These are phyloP conservation scores for Fistularia tabacaria DNA, from an alignment of 2,797 vertebrate species.

Conservation along the genomic window DNA sequence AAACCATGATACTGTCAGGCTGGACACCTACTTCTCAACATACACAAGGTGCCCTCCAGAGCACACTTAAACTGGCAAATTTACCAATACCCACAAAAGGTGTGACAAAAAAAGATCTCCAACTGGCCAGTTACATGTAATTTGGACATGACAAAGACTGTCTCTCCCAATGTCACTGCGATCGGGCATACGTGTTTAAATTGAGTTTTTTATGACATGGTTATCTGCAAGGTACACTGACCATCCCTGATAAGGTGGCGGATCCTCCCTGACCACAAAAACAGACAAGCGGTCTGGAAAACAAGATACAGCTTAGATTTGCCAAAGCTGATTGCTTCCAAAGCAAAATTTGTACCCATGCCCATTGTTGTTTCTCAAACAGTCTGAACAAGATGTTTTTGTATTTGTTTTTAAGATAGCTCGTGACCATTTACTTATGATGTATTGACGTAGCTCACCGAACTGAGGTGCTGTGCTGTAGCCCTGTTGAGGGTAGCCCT, in stretches of 20 bases:
- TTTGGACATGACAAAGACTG: too few relatives aligned
- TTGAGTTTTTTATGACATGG: background rate
- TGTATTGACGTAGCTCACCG: conserved; percentile 79
- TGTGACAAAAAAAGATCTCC: too few relatives aligned
- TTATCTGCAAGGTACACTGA: conserved; percentile 31
- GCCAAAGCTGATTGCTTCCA: background rate
- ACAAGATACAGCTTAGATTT: conserved; percentile 11
- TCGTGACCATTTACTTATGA: background rate
- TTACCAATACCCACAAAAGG: too few relatives aligned
- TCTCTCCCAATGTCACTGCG: too few relatives aligned
- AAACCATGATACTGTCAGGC: too few relatives aligned
- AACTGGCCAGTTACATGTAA: too few relatives aligned
- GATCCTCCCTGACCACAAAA: conserved; percentile 45
- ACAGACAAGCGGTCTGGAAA: conserved; percentile 22
- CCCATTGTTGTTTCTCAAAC: background rate
- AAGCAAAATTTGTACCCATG: background rate
- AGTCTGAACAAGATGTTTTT: background rate
- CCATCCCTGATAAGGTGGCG: conserved; percentile 42
- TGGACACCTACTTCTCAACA: too few relatives aligned
- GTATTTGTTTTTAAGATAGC: background rate
- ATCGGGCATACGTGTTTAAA: too few relatives aligned
- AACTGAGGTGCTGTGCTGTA: conserved; percentile 95
- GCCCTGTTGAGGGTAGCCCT: conserved; percentile 93
- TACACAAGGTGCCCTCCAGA: too few relatives aligned
- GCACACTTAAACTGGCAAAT: too few relatives aligned